Conservation (phyloP, 2,113 vertebrate species). For the Entomyzon cyanotis region DNA sequence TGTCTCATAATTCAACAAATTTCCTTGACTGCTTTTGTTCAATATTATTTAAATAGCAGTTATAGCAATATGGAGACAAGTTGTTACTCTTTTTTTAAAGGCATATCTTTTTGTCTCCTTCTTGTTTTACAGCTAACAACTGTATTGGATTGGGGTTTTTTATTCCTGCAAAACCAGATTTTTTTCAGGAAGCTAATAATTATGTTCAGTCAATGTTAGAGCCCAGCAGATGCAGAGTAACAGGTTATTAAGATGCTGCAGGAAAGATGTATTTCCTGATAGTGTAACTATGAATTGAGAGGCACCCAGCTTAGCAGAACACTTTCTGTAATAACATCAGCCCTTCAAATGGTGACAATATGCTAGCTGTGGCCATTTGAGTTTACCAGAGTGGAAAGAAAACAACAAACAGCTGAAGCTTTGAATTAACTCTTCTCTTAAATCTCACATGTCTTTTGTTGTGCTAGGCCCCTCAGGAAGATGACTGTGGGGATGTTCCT, state of each 20-base stretch:
- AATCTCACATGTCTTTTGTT: neutral
- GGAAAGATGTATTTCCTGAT: neutral
- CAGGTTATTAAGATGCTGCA: neutral
- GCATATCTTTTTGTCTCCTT: neutral
- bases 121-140: neutral
- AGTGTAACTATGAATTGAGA: neutral
- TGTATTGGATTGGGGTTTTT: neutral
- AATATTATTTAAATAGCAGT: neutral
- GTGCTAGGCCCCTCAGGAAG: conserved; percentile 84
- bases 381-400: neutral
- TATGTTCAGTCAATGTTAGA: neutral
- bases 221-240: neutral
- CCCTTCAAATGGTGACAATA: neutral
- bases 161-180: neutral
- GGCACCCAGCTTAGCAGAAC: neutral
- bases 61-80: neutral
- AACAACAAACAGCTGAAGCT: neutral
- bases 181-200: neutral
- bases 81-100: neutral
- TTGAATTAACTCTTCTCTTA: neutral
- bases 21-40: neutral
- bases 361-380: neutral
- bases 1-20: neutral
- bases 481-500: conserved; percentile 95
- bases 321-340: neutral